A percentile compares a stretch with the other conserved stretches of the same genome.
Evolutionary conservation across 2,888 invertebrate species (phyloP).

Genomic region (Netelia fuscicornis): DNA sequence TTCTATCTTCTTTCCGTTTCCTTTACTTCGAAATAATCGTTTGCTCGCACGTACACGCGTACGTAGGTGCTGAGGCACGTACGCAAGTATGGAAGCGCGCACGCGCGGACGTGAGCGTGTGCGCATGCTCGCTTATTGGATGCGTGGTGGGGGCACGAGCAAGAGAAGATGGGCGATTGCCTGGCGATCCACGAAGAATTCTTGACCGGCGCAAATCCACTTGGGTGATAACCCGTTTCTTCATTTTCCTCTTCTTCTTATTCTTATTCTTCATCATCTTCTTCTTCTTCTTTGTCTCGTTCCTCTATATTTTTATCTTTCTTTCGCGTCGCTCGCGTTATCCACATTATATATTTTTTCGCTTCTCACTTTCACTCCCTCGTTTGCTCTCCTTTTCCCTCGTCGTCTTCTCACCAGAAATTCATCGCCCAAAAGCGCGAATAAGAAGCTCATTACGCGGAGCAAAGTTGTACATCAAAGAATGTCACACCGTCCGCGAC

Average conservation of each 20-base stretch:
- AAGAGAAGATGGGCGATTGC: constrained; percentile 11
- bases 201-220: constrained; percentile 68
- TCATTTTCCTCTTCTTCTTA: constrained; percentile 9
- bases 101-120: too few species aligned
- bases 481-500: constrained; percentile 63
- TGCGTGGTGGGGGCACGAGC: neutral
- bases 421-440: constrained; percentile 51
- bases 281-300: constrained; percentile 3
- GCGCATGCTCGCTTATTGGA: too few species aligned
- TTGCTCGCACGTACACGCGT: constrained; percentile 23
- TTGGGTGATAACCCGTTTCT: constrained; percentile 59
- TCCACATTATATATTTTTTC: constrained; percentile 21
- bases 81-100: too few species aligned
- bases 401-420: constrained; percentile 7
- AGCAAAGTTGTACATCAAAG: constrained; percentile 64
- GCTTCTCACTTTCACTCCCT: constrained; percentile 14
- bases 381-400: neutral
- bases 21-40: constrained; percentile 45
- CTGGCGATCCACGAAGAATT: constrained; percentile 58
- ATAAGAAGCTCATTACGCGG: constrained; percentile 67
- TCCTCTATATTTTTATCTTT: constrained; percentile 25
- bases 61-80: too few species aligned
- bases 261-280: constrained; percentile 5
- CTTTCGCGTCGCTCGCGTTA: constrained; percentile 26
- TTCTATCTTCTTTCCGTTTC: constrained; percentile 19